phyloP scores from a whole-genome alignment of 2,888 invertebrate genomes.

The Phasia obesa region DNA sequence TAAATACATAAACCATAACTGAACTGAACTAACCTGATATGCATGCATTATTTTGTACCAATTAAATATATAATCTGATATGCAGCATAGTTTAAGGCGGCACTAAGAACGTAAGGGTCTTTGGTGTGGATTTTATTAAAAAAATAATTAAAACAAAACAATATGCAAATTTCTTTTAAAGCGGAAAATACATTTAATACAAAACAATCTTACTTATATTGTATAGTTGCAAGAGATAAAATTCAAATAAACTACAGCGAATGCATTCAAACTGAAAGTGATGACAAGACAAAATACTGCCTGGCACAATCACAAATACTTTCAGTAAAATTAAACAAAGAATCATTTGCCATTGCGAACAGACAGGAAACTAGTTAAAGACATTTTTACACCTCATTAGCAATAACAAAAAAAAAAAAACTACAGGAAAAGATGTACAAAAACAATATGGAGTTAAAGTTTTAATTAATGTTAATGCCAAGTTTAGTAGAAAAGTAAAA shows the following conservation, averaged over 20 bases:
- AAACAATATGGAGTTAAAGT: slow-evolving; percentile 42
- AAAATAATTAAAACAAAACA: too few relatives aligned
- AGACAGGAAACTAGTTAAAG: slow-evolving; percentile 50
- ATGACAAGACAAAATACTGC: not conserved
- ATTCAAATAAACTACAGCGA: slow-evolving; percentile 22
- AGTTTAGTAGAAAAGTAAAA: slow-evolving; percentile 30
- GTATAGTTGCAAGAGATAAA: slow-evolving; percentile 11
- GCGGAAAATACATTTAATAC: too few relatives aligned
- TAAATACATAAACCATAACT: too few relatives aligned
- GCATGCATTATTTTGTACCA: too few relatives aligned
- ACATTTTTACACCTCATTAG: slow-evolving; percentile 65
- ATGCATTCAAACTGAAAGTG: slow-evolving; percentile 39
- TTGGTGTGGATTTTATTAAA: too few relatives aligned
- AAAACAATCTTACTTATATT: not conserved
- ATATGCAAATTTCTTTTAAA: too few relatives aligned
- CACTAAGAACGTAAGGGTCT: too few relatives aligned
- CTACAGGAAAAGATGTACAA: not conserved
- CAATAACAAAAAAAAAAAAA: slow-evolving; percentile 8
- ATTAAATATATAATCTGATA: too few relatives aligned
- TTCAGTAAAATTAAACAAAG: slow-evolving; percentile 18
- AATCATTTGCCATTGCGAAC: slow-evolving; percentile 17
- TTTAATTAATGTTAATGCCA: slow-evolving; percentile 58
- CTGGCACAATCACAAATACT: slow-evolving; percentile 17
- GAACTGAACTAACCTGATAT: too few relatives aligned
- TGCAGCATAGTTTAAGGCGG: too few relatives aligned